Conservation (phyloP, 1,140 invertebrate species). For the Maconellicoccus hirsutus region DNA sequence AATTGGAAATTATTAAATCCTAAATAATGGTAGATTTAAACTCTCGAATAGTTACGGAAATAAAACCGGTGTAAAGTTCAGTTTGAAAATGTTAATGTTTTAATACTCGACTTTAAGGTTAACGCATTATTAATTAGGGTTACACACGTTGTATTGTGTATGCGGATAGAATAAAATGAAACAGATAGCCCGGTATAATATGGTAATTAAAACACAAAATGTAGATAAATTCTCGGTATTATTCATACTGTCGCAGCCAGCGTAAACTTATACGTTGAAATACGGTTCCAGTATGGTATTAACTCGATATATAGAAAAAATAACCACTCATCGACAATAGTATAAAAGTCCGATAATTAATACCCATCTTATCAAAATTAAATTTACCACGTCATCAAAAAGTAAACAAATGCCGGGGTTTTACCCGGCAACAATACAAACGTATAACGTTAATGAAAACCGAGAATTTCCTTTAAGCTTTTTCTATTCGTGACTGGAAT, state of each 20-base stretch:
- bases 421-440: neutral
- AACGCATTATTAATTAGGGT: slow-evolving; percentile 9
- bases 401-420: neutral
- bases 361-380: too few species aligned
- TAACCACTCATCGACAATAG: too few species aligned
- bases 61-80: slow-evolving; percentile 2
- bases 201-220: slow-evolving; percentile 17
- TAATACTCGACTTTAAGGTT: neutral
- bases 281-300: neutral
- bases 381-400: too few species aligned
- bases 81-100: slow-evolving; percentile 1
- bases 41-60: neutral
- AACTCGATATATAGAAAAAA: too few species aligned
- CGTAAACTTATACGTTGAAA: neutral
- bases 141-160: neutral
- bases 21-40: neutral
- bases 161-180: slow-evolving; percentile 5
- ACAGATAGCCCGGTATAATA: slow-evolving; percentile 17
- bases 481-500: too few species aligned
- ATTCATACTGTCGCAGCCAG: neutral
- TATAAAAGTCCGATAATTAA: too few species aligned
- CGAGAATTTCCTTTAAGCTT: too few species aligned
- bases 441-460: too few species aligned
- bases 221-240: slow-evolving; percentile 13
- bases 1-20: too few species aligned